Percentiles rank a stretch among this genome's conserved stretches.
Evolutionary conservation across 64 coral and sea anemone genomes (phyloP).

Genomic region (Astreopora myriophthalma): DNA sequence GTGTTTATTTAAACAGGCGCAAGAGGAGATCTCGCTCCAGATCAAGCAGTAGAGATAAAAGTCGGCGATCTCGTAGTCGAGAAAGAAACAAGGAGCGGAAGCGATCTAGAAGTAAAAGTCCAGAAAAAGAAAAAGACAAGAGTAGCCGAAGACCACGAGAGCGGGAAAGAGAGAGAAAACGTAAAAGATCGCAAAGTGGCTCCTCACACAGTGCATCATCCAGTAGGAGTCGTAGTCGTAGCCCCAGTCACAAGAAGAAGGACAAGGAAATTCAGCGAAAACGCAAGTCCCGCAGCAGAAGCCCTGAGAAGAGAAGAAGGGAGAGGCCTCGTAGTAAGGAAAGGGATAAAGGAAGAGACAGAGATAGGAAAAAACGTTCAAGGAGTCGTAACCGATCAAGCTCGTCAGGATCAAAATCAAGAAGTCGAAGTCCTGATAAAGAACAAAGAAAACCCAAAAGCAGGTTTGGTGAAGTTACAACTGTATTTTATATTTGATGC

Average conservation of each 20-base stretch:
- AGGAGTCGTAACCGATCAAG: conserved; percentile 65
- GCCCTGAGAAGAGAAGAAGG: conserved; percentile 35
- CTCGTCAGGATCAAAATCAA: conserved; percentile 73
- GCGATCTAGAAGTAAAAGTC: conserved; percentile 22
- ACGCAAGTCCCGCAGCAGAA: conserved; percentile 52
- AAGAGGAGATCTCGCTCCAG: conserved; percentile 47
- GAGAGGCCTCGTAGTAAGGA: conserved; percentile 64
- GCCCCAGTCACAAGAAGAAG: conserved; percentile 8
- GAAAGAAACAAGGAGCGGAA: conserved; percentile 55
- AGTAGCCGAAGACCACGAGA: conserved; percentile 30
- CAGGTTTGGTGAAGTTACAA: conserved; percentile 53
- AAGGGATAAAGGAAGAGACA: conserved; percentile 55
- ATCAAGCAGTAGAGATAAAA: conserved; percentile 48
- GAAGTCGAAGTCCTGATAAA: conserved; percentile 79
- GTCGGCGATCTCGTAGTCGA: conserved; percentile 12
- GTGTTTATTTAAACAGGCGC: background rate
- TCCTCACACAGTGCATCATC: conserved; percentile 47
- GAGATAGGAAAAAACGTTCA: conserved; percentile 78
- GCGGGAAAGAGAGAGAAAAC: conserved; percentile 14
- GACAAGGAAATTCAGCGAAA: conserved; percentile 22
- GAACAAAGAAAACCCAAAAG: conserved; percentile 78
- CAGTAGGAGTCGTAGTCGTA: conserved; percentile 55
- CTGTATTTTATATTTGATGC: no score
- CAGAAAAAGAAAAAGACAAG: conserved; percentile 16
- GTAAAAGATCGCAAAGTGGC: conserved; percentile 37